A percentile compares a stretch with the other conserved stretches of the same genome.
Evolutionary conservation across 2,888 invertebrate genomes (phyloP).

Genomic region (Euplagia quadripunctaria): DNA sequence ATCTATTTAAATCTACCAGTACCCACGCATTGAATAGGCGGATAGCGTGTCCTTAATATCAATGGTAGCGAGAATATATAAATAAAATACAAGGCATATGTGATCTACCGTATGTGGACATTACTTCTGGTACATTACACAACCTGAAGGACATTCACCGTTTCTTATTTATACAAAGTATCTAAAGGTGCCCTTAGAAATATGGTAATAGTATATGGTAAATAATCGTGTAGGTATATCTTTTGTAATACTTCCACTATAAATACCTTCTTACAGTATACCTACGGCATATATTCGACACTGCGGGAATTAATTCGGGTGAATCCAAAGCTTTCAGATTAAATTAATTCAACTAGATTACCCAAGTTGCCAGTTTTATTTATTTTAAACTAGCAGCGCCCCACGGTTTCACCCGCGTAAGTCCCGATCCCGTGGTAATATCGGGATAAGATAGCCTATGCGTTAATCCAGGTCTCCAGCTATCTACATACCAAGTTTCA

Average conservation of each 20-base stretch:
- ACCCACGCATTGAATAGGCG: slow-evolving; percentile 5
- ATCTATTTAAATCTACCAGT: neutral
- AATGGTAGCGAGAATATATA: slow-evolving; percentile 27
- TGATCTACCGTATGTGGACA: slow-evolving; percentile 30
- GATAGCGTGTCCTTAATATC: slow-evolving; percentile 12
- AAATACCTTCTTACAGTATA: neutral
- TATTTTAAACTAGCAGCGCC: too few species aligned
- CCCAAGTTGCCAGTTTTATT: too few species aligned
- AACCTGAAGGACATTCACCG: slow-evolving; percentile 27
- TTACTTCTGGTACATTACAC: slow-evolving; percentile 50
- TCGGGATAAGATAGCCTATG: too few species aligned
- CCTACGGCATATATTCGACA: neutral
- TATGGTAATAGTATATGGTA: slow-evolving; percentile 1
- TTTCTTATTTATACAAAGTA: slow-evolving; percentile 20
- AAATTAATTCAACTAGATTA: too few species aligned
- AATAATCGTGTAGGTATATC: too few species aligned
- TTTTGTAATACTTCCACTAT: neutral
- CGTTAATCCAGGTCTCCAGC: too few species aligned
- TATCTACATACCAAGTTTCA: too few species aligned
- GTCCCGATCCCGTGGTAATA: too few species aligned
- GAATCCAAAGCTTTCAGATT: too few species aligned
- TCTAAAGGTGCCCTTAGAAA: slow-evolving; percentile 17
- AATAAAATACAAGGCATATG: slow-evolving; percentile 34
- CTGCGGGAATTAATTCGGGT: too few species aligned
- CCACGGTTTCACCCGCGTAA: too few species aligned